phyloP scores from a whole-genome alignment of 2,113 vertebrate genomes.

The Anguilla rostrata region DNA sequence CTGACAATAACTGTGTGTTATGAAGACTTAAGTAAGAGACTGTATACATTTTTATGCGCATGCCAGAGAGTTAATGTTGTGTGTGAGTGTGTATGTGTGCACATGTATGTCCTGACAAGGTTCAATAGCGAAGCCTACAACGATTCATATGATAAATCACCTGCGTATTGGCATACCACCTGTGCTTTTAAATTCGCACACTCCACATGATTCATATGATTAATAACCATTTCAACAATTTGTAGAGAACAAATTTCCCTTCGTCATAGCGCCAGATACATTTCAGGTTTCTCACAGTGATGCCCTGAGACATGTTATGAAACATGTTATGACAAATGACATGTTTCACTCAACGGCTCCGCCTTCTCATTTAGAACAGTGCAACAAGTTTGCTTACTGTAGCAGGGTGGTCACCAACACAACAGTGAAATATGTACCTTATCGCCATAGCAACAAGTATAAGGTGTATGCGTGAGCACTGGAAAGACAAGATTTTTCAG shows the following conservation, averaged over 20 bases:
- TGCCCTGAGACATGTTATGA: too few relatives aligned
- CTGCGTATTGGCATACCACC: background rate
- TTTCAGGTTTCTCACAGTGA: background rate
- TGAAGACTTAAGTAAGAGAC: background rate
- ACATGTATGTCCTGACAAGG: background rate
- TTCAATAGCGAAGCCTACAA: background rate
- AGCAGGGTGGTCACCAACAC: conserved; percentile 8
- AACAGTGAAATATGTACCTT: conserved; percentile 25
- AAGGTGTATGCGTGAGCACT: conserved; percentile 33
- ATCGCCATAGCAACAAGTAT: conserved; percentile 44
- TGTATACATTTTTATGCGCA: background rate
- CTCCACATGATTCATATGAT: background rate
- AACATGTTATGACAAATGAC: too few relatives aligned
- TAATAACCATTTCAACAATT: conserved; percentile 24
- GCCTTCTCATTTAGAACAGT: background rate
- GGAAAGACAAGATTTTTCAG: conserved; percentile 18
- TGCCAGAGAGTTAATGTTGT: background rate
- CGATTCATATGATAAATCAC: background rate
- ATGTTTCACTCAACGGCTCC: too few relatives aligned
- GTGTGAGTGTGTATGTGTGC: background rate
- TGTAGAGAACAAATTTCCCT: background rate
- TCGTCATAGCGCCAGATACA: background rate
- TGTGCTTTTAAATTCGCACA: background rate
- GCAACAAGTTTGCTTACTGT: background rate
- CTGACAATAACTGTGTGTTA: background rate